These are phyloP conservation scores for Lissocephala sabroskyi DNA, from an alignment of 2,888 invertebrate genomes.

Conservation along the genomic window DNA sequence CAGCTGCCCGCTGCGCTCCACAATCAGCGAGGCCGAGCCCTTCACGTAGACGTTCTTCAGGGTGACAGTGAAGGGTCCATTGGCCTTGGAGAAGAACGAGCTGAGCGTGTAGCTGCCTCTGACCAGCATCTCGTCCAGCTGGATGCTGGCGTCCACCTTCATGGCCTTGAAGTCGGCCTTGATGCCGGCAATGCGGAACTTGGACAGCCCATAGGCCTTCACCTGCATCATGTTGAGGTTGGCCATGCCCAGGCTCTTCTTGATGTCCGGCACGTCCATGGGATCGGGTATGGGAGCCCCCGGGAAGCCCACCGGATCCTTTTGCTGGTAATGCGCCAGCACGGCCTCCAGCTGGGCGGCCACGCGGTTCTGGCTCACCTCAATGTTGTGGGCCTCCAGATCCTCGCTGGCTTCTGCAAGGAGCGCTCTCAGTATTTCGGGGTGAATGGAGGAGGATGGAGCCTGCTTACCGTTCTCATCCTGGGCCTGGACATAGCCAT, in stretches of 20 bases:
- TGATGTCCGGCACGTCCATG: slow-evolving; percentile 83
- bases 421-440: background rate
- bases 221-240: slow-evolving; percentile 82
- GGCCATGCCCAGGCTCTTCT: slow-evolving; percentile 80
- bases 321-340: slow-evolving; percentile 85
- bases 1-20: slow-evolving; percentile 82
- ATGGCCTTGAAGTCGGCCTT: slow-evolving; percentile 82
- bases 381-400: no score
- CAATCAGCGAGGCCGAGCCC: slow-evolving; percentile 80
- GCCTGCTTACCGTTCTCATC: slow-evolving; percentile 36
- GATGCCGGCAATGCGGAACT: slow-evolving; percentile 82
- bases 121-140: slow-evolving; percentile 81
- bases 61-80: slow-evolving; percentile 85
- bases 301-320: slow-evolving; percentile 86
- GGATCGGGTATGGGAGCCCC: slow-evolving; percentile 87
- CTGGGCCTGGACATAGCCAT: slow-evolving; percentile 19
- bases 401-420: background rate
- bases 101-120: slow-evolving; percentile 83
- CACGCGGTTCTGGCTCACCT: slow-evolving; percentile 78
- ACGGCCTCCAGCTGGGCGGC: slow-evolving; percentile 81
- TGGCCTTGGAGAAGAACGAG: slow-evolving; percentile 80
- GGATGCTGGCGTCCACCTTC: slow-evolving; percentile 83
- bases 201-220: slow-evolving; percentile 82
- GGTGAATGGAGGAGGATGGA: background rate
- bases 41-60: slow-evolving; percentile 80